Evolutionary conservation across 2,113 vertebrate species (phyloP), one percentile per base, ranked within the genome.

Genomic region (Parus major): DNA sequence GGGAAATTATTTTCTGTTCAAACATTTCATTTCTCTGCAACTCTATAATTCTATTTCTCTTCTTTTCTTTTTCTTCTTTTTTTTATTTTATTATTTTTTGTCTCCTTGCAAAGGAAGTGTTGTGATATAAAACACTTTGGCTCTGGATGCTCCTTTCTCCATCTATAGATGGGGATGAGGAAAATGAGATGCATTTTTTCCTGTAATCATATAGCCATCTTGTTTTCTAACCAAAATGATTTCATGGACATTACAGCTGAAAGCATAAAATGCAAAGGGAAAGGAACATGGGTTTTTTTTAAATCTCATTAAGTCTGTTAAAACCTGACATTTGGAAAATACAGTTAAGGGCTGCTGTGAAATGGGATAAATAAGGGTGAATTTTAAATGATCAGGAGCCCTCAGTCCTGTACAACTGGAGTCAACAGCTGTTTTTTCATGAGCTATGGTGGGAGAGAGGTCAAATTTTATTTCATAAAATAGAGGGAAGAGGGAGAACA

Each of bases 1-100:
- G 95, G 96, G 96, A 96, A 96, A 97, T 97, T 96, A 97, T 97
- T 97, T 97, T 97, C 95, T 97, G 96, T 97, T 97, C 95, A 97
- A 97, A 97, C 97, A 97, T 95, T 97, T 97, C 95, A 95, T 97
- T 97, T 96, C 80, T 92, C 46, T 94, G 77, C 94, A 94, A 89
- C 80, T 96, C 86, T 87, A 16, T 95, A 95, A 95, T 92, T 97
- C 80, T 96, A n/a, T 89, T 93, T 86, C 47, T 93, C 35, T 85
- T 80, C 3, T 78, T 16, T 78, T 68, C 10, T 44, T 81, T 66
- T 17, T 7, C 12, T 55, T 49, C 3, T 78, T 16, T 78, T 72
- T 11, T n/a, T 42, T 77, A 69, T 15, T 42, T 47, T 44, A 31
- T 33, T 36, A 63, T 60, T 64, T 66, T 75, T 73, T 41, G 42